Evolutionary conservation across 2,113 vertebrate species (phyloP), one percentile per base, ranked within the genome.

Genomic region (Paradoxurus hermaphroditus): DNA sequence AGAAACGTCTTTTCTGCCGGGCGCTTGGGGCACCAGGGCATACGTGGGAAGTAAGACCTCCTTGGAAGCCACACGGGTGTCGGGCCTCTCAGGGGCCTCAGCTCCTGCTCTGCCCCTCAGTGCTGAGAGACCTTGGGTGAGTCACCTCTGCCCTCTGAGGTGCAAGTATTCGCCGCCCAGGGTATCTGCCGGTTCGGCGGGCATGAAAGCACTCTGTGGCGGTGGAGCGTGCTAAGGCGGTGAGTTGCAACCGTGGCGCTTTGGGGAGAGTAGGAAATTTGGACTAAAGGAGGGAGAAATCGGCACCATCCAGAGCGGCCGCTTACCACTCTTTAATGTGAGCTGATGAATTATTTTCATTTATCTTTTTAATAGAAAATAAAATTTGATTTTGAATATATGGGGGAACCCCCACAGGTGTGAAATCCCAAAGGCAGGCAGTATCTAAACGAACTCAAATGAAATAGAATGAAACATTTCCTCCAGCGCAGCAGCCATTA

Each of bases 41-140:
- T 6, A 8, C n/a, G 7, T 9, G 2, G 78, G 39, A 83, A 53
- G 59, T 21, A 53, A 70, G 29, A 16, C 29, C 29, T 82, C n/a
- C 41, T 12, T 51, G 7, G 62, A 29, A 90, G 67, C 25, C 23
- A 39, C 83, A 36, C 0, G 5, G 84, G n/a, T 18, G 36, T 39
- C 46, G 29, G 68, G 41, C 41, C 41, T 46, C 27, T 77, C 23
- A 27, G 59, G 16, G 34, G n/a, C n/a, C n/a, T n/a, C n/a, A n/a
- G n/a, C n/a, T n/a, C 49, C 79, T 0, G 0, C 44, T 68, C 7
- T 0, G 3, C 11, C 31, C 7, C 25, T 56, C 18, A 7, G 73
- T 19, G 10, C 78, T 78, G 34, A 1, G 15, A 67, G 62, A 51
- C 13, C 31, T 59, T n/a, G 3, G 46, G 34, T 8, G 25, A 83